A percentile compares a stretch with the other conserved stretches of the same genome.
Conservation (phyloP, 2,888 invertebrate genomes). For the Caenorhabditis sp. region DNA sequence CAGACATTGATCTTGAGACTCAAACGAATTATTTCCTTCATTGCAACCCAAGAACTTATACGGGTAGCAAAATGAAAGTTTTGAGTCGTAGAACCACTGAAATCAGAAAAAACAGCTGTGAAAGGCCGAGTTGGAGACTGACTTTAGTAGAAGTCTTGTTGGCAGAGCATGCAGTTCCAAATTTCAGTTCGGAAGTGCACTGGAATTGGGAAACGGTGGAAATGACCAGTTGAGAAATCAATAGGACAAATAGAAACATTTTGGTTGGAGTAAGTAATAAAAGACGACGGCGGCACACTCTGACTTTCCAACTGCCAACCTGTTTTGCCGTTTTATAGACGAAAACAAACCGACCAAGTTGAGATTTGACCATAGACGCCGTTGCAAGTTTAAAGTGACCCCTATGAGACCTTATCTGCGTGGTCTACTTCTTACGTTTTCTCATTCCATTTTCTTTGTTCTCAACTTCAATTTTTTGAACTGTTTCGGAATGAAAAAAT, state of each 20-base stretch:
- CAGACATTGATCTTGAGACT: constrained; percentile 41
- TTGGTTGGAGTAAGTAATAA: background rate
- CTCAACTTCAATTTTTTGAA: background rate
- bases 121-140: background rate
- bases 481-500: background rate
- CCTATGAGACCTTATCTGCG: too few species aligned
- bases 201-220: background rate
- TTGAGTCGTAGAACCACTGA: constrained; percentile 54
- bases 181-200: constrained; percentile 16
- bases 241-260: constrained; percentile 18
- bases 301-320: background rate
- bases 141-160: constrained; percentile 44
- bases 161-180: constrained; percentile 37
- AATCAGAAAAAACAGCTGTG: background rate
- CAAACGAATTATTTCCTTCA: constrained; percentile 52
- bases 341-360: constrained; percentile 32
- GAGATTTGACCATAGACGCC: constrained; percentile 19
- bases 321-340: constrained; percentile 45
- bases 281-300: too few species aligned
- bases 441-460: constrained; percentile 45
- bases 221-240: constrained; percentile 2
- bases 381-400: constrained; percentile 50
- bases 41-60: constrained; percentile 58
- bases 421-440: too few species aligned
- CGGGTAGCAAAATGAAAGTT: constrained; percentile 45